A percentile compares a stretch with the other conserved stretches of the same genome.
Conservation (phyloP, 2,888 invertebrate genomes). For the Malacosoma neustria region DNA sequence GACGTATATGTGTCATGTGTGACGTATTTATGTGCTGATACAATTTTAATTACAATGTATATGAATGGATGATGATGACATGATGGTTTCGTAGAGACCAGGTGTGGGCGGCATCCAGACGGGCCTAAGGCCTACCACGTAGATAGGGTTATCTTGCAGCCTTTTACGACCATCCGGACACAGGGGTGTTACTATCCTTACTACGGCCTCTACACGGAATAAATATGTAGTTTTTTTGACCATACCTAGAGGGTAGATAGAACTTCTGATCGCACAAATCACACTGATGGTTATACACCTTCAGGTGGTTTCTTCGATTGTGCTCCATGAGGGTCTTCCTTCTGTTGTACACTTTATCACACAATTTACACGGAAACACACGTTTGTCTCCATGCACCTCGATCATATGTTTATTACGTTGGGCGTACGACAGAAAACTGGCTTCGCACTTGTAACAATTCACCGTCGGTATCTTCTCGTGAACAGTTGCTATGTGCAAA, state of each 20-base stretch:
- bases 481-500: conserved; percentile 49
- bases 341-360: conserved; percentile 55
- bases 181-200: no score
- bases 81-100: no score
- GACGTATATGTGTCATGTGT: no score
- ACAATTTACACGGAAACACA: conserved; percentile 50
- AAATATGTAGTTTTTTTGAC: no score
- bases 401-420: conserved; percentile 49
- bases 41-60: no score
- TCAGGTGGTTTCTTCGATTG: conserved; percentile 46
- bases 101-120: no score
- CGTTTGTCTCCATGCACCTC: conserved; percentile 54
- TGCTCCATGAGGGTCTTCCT: conserved; percentile 56
- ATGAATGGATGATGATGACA: no score
- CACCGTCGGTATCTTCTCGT: conserved; percentile 55
- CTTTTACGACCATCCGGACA: no score
- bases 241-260: conserved; percentile 57
- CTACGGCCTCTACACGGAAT: no score
- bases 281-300: conserved; percentile 52
- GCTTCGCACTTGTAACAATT: conserved; percentile 60
- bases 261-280: conserved; percentile 58
- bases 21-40: no score
- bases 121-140: no score
- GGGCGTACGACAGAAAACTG: conserved; percentile 45
- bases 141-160: no score